phyloP scores from a whole-genome alignment of 2,888 invertebrate genomes.

The Lycia hirtaria region DNA sequence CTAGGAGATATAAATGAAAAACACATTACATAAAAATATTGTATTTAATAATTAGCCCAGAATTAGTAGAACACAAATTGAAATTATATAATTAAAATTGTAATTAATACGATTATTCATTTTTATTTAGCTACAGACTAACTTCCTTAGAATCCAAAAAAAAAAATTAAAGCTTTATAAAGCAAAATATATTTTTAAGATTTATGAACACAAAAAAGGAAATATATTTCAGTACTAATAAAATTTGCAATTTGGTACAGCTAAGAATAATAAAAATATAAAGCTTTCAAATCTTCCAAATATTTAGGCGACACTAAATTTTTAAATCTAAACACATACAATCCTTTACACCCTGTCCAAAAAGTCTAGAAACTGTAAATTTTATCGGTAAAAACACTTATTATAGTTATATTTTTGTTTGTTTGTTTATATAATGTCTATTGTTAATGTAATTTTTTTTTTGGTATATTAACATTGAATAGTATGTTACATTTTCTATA shows the following conservation, averaged over 20 bases:
- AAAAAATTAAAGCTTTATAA: constrained; percentile 6
- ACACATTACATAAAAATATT: constrained; percentile 60
- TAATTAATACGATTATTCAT: constrained; percentile 8
- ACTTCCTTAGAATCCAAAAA: neutral
- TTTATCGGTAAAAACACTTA: too few relatives aligned
- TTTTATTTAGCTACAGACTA: neutral
- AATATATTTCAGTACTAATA: neutral
- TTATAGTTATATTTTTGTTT: too few relatives aligned
- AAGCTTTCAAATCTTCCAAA: constrained; percentile 2
- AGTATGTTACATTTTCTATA: too few relatives aligned
- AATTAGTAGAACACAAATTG: constrained; percentile 24
- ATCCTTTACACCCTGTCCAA: too few relatives aligned
- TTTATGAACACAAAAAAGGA: neutral
- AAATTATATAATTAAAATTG: constrained; percentile 17
- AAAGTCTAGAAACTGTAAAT: too few relatives aligned
- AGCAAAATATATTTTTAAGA: neutral
- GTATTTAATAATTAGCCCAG: constrained; percentile 52
- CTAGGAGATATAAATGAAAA: constrained; percentile 45
- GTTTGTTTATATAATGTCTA: too few relatives aligned
- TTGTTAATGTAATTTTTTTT: too few relatives aligned
- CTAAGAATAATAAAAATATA: constrained; percentile 18
- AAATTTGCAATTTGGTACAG: constrained; percentile 15
- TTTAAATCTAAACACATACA: constrained; percentile 33
- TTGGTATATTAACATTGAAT: too few relatives aligned
- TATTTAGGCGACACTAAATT: neutral